Conservation (phyloP, 1,140 invertebrate species). For the Asobara japonica region DNA sequence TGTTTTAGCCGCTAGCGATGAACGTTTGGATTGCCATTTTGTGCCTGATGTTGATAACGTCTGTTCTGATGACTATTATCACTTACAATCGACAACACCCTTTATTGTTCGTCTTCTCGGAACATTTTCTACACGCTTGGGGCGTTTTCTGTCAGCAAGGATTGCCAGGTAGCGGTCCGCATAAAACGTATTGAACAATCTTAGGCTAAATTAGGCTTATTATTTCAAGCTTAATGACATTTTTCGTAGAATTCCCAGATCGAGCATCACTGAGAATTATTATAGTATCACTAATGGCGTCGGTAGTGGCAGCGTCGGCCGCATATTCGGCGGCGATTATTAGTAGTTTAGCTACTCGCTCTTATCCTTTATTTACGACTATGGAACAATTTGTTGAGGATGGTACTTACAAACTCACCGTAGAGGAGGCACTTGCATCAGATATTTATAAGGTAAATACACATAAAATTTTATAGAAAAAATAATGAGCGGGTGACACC, state of each 20-base stretch:
- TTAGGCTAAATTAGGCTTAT: background rate
- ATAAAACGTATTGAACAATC: background rate
- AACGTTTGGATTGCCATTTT: constrained; percentile 41
- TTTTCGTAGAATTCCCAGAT: background rate
- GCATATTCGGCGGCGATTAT: background rate
- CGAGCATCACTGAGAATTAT: background rate
- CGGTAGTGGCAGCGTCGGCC: background rate
- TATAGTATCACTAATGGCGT: background rate
- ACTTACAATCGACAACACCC: constrained; percentile 11
- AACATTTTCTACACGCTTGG: constrained; percentile 45
- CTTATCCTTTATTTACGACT: background rate
- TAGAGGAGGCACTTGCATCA: background rate
- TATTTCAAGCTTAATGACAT: no score
- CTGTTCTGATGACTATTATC: constrained; percentile 43
- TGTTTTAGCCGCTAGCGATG: constrained; percentile 40
- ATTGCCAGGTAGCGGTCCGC: background rate
- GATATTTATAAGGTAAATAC: no score
- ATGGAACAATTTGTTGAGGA: background rate
- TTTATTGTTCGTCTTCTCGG: constrained; percentile 19
- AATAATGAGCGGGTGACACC: no score
- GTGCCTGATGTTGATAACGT: constrained; percentile 30
- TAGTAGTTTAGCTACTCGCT: background rate
- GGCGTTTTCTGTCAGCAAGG: constrained; percentile 35
- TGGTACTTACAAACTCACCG: background rate
- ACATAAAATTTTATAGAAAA: no score